phyloP scores from a whole-genome alignment of 2,113 vertebrate species.

The Gorsachius goisagi region DNA sequence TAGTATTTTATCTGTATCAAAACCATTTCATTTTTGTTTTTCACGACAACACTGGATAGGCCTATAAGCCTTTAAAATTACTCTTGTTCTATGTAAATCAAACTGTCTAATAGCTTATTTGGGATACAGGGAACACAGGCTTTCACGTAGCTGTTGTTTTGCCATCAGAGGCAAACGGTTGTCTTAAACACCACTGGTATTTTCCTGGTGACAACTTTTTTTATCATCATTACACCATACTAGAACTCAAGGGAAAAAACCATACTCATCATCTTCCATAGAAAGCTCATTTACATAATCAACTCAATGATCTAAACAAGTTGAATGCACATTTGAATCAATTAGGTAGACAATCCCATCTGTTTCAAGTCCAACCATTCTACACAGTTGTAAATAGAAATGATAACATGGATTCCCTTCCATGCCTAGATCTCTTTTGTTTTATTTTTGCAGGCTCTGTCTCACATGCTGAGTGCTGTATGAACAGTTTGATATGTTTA shows the following conservation, averaged over 20 bases:
- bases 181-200: not conserved
- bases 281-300: slow-evolving; percentile 3
- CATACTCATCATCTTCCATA: not conserved
- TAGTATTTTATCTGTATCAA: not conserved
- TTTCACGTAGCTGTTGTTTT: not conserved
- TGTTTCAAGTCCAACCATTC: not conserved
- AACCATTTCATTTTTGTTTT: not conserved
- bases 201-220: not conserved
- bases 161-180: not conserved
- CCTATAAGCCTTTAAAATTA: not conserved
- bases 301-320: not conserved
- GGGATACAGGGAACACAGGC: not conserved
- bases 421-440: not conserved
- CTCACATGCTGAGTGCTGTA: not conserved
- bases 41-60: not conserved
- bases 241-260: not conserved
- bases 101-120: not conserved
- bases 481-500: not conserved
- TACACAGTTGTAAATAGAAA: not conserved
- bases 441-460: not conserved
- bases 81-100: not conserved
- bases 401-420: not conserved
- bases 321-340: slow-evolving; percentile 8
- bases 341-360: slow-evolving; percentile 16
- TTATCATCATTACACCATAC: not conserved